Evolutionary conservation across 1,140 invertebrate genomes (phyloP).

Genomic region (Idris sp.): DNA sequence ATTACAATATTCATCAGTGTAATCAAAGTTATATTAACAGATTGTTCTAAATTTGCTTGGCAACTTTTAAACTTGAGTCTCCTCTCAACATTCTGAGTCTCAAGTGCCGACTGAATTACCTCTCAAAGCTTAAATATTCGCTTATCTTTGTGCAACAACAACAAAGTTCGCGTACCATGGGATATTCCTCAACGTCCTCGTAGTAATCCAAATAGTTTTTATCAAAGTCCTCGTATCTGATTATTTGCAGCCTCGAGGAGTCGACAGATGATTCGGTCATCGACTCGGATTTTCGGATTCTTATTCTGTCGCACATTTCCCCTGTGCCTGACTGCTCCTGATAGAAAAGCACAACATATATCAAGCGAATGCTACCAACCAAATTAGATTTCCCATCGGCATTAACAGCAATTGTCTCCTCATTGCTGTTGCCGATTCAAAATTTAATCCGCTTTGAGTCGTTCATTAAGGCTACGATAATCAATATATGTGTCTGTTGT

Average conservation of each 20-base stretch:
- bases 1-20: too few species aligned
- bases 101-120: constrained; percentile 9
- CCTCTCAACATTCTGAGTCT: constrained; percentile 2
- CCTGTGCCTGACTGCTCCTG: constrained; percentile 40
- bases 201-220: constrained; percentile 32
- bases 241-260: constrained; percentile 40
- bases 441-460: constrained; percentile 29
- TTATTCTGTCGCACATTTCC: constrained; percentile 43
- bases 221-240: constrained; percentile 32
- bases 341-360: constrained; percentile 11
- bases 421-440: constrained; percentile 36
- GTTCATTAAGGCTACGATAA: constrained; percentile 35
- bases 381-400: constrained; percentile 57
- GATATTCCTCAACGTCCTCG: constrained; percentile 33
- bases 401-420: constrained; percentile 51
- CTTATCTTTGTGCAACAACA: constrained; percentile 23
- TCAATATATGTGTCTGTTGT: constrained; percentile 21
- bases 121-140: constrained; percentile 29
- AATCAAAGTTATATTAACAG: too few species aligned
- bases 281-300: constrained; percentile 44
- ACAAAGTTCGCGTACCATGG: constrained; percentile 29
- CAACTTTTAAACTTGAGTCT: too few species aligned
- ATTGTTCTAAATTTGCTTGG: neutral
- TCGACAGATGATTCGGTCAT: constrained; percentile 35
- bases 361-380: constrained; percentile 11